Evolutionary conservation across 2,888 invertebrate species (phyloP).

Genomic region (Tipula vernalis): DNA sequence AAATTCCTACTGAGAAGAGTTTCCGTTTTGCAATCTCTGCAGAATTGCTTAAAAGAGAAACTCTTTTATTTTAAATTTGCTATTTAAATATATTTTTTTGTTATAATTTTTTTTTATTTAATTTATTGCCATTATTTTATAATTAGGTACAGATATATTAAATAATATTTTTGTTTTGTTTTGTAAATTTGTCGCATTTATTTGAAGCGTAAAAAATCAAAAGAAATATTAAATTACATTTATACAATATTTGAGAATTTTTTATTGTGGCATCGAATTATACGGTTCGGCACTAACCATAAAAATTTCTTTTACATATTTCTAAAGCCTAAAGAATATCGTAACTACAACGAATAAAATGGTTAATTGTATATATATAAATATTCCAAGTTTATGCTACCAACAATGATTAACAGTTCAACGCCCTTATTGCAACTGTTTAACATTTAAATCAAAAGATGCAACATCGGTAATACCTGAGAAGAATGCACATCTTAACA

Average conservation of each 20-base stretch:
- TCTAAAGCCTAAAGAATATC: not conserved
- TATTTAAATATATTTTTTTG: not conserved
- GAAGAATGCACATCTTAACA: not conserved
- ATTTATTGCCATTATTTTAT: not conserved
- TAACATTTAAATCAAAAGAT: not conserved
- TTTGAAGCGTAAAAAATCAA: not conserved
- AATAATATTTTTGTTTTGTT: not conserved
- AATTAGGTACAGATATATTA: not conserved
- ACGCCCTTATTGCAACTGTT: not conserved
- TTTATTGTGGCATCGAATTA: not conserved
- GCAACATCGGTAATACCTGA: not conserved
- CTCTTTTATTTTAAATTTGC: not conserved
- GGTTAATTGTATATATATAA: not conserved
- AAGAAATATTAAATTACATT: not conserved
- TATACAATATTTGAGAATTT: not conserved
- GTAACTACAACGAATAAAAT: not conserved
- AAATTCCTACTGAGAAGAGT: not conserved
- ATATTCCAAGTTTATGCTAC: not conserved
- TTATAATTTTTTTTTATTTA: not conserved
- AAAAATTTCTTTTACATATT: not conserved
- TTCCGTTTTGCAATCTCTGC: not conserved
- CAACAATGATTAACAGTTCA: not conserved
- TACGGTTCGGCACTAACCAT: not conserved
- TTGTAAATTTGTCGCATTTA: not conserved
- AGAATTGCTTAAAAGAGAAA: not conserved